Base-by-base conservation (phyloP, 2,797 vertebrate genomes). In the Pipistrellus pygmaeus region DNA sequence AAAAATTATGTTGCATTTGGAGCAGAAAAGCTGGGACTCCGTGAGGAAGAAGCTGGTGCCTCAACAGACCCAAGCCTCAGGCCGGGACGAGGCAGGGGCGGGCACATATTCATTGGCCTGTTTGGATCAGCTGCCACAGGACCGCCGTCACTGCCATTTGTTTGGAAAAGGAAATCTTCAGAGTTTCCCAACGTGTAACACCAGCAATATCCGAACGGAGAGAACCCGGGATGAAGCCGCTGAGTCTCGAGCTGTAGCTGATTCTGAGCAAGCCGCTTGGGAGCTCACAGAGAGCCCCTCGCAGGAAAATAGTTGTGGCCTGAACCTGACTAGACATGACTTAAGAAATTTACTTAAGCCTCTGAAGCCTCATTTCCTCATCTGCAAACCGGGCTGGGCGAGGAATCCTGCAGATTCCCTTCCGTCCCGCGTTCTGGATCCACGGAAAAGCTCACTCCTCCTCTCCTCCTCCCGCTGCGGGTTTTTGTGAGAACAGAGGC, bases 151-250 rank as follows among this genome's bases (percentile, higher is more conserved):
- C 44, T 72, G 35, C 80, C 83, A 90, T 60, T 76, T 72, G 48
- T 75, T 53, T 89, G 57, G 32, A 38, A 97, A 83, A 92, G 64
- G 8, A 55, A 66, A 41, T 88, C 60, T 86, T 76, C 57, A 71
- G 55, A 71, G 55, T 89, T 57, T 90, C 32, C 48, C 23, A 35
- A 90, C 66, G 32, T 62, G 41, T 21, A 62, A 55, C 87, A 81
- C 25, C 23, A 73, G 10, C 57, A 95, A 35, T n/a, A 30, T 46
- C 8, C 75, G 64, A 77, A 69, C 77, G 4, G 12, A 69, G 23
- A 66, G 32, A 71, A 85, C 46, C 44, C 15, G 48, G 15, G 25
- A 82, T n/a, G 75, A 76, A 77, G 25, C 18, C 51, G 60, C 0
- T 21, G 88, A 88, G n/a, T 48, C 25, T 51, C 48, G n/a, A 83